Evolutionary conservation across 2,797 vertebrate genomes (phyloP), one percentile per base, ranked within the genome.

Genomic region (Tolypeutes matacus): DNA sequence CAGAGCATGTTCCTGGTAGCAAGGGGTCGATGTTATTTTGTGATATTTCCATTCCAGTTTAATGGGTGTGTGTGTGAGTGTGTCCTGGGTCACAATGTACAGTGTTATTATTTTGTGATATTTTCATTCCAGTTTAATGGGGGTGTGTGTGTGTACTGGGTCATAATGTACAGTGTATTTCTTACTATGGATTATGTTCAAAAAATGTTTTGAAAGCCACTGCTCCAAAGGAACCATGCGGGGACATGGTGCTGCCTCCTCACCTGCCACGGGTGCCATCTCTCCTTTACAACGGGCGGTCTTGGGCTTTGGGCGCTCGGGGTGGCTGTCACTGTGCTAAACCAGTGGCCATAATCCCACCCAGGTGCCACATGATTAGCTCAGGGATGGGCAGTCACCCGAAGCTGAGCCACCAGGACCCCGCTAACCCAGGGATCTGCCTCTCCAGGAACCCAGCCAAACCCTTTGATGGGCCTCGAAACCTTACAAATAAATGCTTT

Each of bases 381-480:
- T 53, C 36, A 46, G 14, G 25, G 53, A 67, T 88, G 34, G 34
- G 25, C 42, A 70, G 27, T 53, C 95, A 83, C 81, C 65, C 78
- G 72, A 65, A 60, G 39, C 46, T 39, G 77, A 72, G 42, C 23
- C 67, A 93, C 49, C 20, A 46, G 76, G 76, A 65, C 21, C 77
- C 58, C 75, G 10, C 86, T 49, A 42, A 96, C 60, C 29, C 67
- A 91, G 31, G 31, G 7, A 80, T 72, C 82, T 56, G 60, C 77
- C 65, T 94, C 86, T 93, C 58, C 65, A 86, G 23, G 42, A 91
- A 89, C 53, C 29, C 72, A 91, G 80, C 67, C n/a, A 81, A 51
- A 81, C 69, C 67, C 53, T 88, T 64, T 87, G 42, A 65, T 29
- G n/a, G 56, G 7, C 46, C 86, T 87, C 62, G 29, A 83, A 78